These are phyloP conservation scores for Corythaeola cristata DNA, from an alignment of 2,113 vertebrate genomes.

Conservation along the genomic window DNA sequence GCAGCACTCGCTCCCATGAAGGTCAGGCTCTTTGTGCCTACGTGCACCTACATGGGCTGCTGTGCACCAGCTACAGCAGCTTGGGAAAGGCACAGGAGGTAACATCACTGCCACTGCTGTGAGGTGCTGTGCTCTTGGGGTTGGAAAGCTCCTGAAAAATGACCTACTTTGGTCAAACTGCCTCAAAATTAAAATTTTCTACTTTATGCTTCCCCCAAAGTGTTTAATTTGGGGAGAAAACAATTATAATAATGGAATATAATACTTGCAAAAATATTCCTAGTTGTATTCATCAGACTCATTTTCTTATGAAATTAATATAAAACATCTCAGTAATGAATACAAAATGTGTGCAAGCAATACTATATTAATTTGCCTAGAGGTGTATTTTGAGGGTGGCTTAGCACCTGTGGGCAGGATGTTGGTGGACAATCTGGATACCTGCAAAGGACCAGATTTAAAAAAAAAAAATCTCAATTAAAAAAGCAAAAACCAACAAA, in stretches of 20 bases:
- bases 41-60: fast-evolving
- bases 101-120: background rate
- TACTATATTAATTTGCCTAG: background rate
- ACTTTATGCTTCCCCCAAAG: background rate
- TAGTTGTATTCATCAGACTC: background rate
- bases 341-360: background rate
- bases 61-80: background rate
- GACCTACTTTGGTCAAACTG: background rate
- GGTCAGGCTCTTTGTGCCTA: background rate
- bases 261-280: background rate
- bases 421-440: background rate
- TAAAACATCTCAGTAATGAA: background rate
- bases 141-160: background rate
- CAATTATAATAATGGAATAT: background rate
- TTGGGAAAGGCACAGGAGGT: background rate
- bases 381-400: background rate
- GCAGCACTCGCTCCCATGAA: fast-evolving
- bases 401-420: background rate
- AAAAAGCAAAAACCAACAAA: background rate
- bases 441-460: background rate
- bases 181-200: background rate
- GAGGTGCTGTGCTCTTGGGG: background rate
- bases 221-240: background rate
- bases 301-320: background rate
- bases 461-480: background rate